Evolutionary conservation across 2,888 invertebrate genomes (phyloP), one percentile per base, ranked within the genome.

Genomic region (Erpobdella octoculata): DNA sequence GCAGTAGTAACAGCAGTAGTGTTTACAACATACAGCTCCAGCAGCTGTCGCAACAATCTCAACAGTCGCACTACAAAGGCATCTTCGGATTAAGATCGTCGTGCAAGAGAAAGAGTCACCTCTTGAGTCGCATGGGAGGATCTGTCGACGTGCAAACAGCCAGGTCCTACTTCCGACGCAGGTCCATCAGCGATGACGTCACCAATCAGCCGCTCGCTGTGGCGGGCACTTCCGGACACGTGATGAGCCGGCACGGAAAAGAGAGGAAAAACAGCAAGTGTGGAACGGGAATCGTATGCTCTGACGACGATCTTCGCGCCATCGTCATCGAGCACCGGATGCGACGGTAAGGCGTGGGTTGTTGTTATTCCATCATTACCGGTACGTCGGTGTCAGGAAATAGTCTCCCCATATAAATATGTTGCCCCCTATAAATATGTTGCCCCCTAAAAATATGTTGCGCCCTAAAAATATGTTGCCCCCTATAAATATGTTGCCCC

Each of bases 101-200:
- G 21, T 61, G 62, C 18, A 31, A 31, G n/a, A 41, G 58, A 35
- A 66, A 31, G 33, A 15, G 53, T 12, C 21, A 41, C 25, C n/a
- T 46, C 25, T 21, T 37, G 31, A 35, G 36, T 21, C 41, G 64
- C 2, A 15, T 31, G 9, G 36, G 37, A 1, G 46, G 41, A 9
- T 62, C 64, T 6, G 65, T 71, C 12, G 71, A 71, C 69, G 38
- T 35, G 3, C 65, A 72, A 18, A 67, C 62, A 15, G 74, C 74
- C 15, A 36, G 74, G 25, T n/a, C 28, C 15, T 72, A 72, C 6
- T 75, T 75, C 62, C 31, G 75, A 18, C 70, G 76, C 2, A 71
- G 76, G 18, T 76, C 76, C 18, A 76, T 76, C 69, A 76, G 76
- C 58, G 76, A 76, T 41, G 76, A 76, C 69, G 75, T 74, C 15